These are phyloP conservation scores for Gnathonemus longibarbis DNA, from an alignment of 2,113 vertebrate species.

Conservation along the genomic window DNA sequence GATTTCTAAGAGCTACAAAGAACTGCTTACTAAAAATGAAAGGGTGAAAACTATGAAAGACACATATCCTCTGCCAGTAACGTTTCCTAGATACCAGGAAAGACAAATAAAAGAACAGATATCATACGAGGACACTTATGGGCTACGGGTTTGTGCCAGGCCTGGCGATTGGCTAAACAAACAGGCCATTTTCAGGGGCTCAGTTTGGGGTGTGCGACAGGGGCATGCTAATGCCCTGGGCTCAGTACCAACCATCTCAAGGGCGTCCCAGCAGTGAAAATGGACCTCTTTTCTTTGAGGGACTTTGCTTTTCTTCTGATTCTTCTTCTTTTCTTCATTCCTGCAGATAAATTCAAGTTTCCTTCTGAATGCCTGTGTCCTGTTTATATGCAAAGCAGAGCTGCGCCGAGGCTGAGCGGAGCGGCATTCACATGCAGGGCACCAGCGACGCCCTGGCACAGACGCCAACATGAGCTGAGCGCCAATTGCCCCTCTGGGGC, in stretches of 20 bases:
- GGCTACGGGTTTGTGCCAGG: constrained; percentile 2
- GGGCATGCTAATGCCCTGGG: constrained; percentile 36
- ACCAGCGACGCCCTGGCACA: constrained; percentile 45
- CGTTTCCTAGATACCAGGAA: constrained; percentile 12
- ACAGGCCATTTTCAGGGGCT: constrained; percentile 17
- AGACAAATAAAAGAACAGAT: constrained; percentile 7
- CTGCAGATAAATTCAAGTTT: constrained; percentile 55
- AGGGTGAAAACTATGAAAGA: constrained; percentile 3
- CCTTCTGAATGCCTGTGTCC: constrained; percentile 54
- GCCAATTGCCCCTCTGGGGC: constrained; percentile 55
- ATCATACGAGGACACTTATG: constrained; percentile 12
- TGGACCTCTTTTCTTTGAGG: constrained; percentile 49
- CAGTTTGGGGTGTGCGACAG: constrained; percentile 24
- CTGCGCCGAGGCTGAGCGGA: constrained; percentile 43
- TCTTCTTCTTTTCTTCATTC: constrained; percentile 25
- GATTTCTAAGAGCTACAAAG: neutral
- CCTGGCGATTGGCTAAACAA: constrained; percentile 24
- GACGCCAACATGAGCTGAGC: constrained; percentile 39
- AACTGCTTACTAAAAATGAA: neutral
- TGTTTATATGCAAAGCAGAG: constrained; percentile 64
- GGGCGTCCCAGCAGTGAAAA: constrained; percentile 44
- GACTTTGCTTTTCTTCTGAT: constrained; percentile 1
- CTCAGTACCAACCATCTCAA: constrained; percentile 53
- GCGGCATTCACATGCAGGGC: constrained; percentile 69
- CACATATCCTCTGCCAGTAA: neutral